Conservation (phyloP, 1,140 invertebrate species). For the Vollenhovia emeryi region DNA sequence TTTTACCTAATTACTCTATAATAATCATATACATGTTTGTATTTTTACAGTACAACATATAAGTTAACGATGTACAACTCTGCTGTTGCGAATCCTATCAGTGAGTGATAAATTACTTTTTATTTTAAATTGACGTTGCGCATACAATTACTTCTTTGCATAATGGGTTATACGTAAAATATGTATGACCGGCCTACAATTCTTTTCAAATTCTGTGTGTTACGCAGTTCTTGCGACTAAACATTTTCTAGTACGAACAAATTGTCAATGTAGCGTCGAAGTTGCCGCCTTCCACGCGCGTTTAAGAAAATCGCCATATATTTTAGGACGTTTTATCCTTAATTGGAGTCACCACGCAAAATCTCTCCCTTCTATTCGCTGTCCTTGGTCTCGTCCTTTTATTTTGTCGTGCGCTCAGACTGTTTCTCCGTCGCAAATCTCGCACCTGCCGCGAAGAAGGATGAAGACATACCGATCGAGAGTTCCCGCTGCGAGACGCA, state of each 20-base stretch:
- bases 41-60: too few species aligned
- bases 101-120: too few species aligned
- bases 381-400: slow-evolving; percentile 20
- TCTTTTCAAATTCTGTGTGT: too few species aligned
- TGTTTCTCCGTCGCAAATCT: slow-evolving; percentile 49
- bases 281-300: background rate
- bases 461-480: slow-evolving; percentile 75
- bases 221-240: too few species aligned
- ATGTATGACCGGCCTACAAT: too few species aligned
- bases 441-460: slow-evolving; percentile 68
- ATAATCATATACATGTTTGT: too few species aligned
- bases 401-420: slow-evolving; percentile 21
- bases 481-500: slow-evolving; percentile 74
- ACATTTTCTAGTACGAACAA: background rate
- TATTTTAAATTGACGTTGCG: too few species aligned
- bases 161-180: too few species aligned
- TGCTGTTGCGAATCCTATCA: too few species aligned
- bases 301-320: background rate
- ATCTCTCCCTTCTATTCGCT: background rate
- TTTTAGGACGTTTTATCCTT: background rate
- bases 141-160: too few species aligned
- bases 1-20: too few species aligned
- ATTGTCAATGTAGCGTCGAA: background rate
- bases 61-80: too few species aligned
- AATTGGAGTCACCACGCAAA: background rate